A percentile compares a stretch with the other conserved stretches of the same genome.
These are phyloP conservation scores for Procavia capensis DNA, from an alignment of 2,113 vertebrate genomes.

Conservation along the genomic window DNA sequence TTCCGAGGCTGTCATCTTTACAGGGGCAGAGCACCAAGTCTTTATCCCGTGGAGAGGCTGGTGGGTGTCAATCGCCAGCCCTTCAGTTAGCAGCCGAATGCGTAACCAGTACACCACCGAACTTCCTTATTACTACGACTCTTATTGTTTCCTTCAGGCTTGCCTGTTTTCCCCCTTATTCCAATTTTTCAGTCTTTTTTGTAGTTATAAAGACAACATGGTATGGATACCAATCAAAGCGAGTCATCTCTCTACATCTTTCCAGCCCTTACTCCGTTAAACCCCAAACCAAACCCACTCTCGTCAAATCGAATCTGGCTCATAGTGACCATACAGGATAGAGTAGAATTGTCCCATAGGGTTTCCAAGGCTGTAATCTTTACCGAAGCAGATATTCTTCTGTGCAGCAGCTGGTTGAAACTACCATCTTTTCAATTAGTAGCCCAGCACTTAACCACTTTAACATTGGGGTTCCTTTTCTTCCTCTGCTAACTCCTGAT, in stretches of 20 bases:
- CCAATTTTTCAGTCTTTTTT: conserved; percentile 22
- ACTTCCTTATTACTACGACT: neutral
- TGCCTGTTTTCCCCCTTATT: neutral
- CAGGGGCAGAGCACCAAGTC: neutral
- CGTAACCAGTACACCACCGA: neutral
- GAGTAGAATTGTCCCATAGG: too few relatives aligned
- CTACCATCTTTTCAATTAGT: too few relatives aligned
- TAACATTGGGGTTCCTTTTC: neutral
- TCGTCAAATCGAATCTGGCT: too few relatives aligned
- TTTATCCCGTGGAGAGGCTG: neutral
- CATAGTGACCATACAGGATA: neutral
- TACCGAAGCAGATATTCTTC: too few relatives aligned
- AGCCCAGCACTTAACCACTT: too few relatives aligned
- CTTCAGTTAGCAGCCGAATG: neutral
- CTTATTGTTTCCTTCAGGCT: neutral
- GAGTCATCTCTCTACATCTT: neutral
- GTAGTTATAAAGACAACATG: neutral
- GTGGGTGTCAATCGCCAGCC: neutral
- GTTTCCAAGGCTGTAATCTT: too few relatives aligned
- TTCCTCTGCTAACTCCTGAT: neutral
- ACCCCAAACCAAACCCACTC: neutral
- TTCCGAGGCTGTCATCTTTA: neutral
- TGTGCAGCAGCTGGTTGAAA: too few relatives aligned
- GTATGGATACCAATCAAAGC: neutral
- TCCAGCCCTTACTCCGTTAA: neutral